Conservation (phyloP, 2,888 invertebrate genomes). For the Archips xylosteana region DNA sequence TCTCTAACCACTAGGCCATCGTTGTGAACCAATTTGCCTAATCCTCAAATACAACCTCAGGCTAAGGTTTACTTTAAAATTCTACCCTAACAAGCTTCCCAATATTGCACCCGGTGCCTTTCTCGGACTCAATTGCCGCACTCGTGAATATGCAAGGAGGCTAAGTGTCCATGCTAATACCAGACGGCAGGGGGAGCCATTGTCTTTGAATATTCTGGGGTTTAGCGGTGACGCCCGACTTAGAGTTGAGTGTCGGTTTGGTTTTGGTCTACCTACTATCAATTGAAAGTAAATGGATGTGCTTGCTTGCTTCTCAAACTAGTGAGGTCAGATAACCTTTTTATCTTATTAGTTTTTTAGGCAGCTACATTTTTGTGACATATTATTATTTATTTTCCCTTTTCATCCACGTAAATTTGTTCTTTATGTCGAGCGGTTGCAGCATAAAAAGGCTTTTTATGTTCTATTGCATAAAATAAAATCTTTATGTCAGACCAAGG, state of each 20-base stretch:
- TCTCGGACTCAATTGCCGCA: conserved; percentile 35
- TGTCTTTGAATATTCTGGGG: conserved; percentile 37
- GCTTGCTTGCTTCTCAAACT: not conserved
- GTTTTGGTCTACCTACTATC: conserved; percentile 11
- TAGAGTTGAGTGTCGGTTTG: conserved; percentile 27
- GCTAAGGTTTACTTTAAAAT: not conserved
- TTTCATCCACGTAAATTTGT: too few species aligned
- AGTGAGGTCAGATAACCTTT: too few species aligned
- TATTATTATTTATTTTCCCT: too few species aligned
- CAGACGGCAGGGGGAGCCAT: conserved; percentile 16
- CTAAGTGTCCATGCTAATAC: conserved; percentile 41
- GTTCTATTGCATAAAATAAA: too few species aligned
- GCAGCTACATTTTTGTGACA: too few species aligned
- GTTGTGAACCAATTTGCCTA: not conserved
- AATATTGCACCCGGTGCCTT: conserved; percentile 17
- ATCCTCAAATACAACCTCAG: not conserved
- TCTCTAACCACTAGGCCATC: too few species aligned
- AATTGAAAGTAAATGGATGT: not conserved
- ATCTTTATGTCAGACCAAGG: too few species aligned
- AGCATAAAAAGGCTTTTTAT: too few species aligned
- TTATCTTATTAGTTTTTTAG: too few species aligned
- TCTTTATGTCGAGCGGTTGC: too few species aligned
- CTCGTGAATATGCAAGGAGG: conserved; percentile 41
- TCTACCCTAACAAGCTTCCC: not conserved
- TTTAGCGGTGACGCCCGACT: conserved; percentile 29